Evolutionary conservation across 2,113 vertebrate species (phyloP).

Genomic region (Cynoglossus semilaevis): DNA sequence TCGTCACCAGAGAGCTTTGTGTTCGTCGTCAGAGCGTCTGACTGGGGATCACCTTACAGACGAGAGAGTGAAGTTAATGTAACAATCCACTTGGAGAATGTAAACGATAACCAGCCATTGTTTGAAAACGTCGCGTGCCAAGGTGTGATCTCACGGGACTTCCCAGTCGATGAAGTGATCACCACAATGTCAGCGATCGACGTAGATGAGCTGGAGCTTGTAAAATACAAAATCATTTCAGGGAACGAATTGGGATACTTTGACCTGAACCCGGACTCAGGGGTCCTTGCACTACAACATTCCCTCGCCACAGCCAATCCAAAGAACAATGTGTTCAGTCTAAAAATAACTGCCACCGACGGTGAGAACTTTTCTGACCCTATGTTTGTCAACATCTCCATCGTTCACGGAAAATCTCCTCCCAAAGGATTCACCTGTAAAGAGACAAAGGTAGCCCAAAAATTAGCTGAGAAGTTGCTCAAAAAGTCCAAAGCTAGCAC

Average conservation of each 20-base stretch:
- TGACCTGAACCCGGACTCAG: slow-evolving; percentile 92
- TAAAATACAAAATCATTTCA: slow-evolving; percentile 95
- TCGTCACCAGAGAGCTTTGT: slow-evolving; percentile 88
- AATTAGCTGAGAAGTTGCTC: slow-evolving; percentile 92
- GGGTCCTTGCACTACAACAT: slow-evolving; percentile 85
- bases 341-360: slow-evolving; percentile 94
- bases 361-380: slow-evolving; percentile 94
- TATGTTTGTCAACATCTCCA: slow-evolving; percentile 93
- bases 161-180: slow-evolving; percentile 87
- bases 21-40: slow-evolving; percentile 92
- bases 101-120: slow-evolving; percentile 93
- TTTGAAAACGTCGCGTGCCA: slow-evolving; percentile 95
- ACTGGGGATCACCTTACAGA: slow-evolving; percentile 96
- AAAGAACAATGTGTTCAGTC: slow-evolving; percentile 83
- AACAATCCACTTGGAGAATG: slow-evolving; percentile 88
- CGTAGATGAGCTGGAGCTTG: slow-evolving; percentile 91
- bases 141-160: slow-evolving; percentile 88
- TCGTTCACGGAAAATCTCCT: slow-evolving; percentile 85
- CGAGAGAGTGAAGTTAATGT: slow-evolving; percentile 93
- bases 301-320: slow-evolving; percentile 80
- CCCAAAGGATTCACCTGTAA: slow-evolving; percentile 88
- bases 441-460: slow-evolving; percentile 93
- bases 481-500: slow-evolving; percentile 90
- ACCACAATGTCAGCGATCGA: slow-evolving; percentile 96
- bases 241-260: slow-evolving; percentile 93